These are phyloP conservation scores for Ceyx melanurus DNA, from an alignment of 2,113 vertebrate genomes.

Conservation along the genomic window DNA sequence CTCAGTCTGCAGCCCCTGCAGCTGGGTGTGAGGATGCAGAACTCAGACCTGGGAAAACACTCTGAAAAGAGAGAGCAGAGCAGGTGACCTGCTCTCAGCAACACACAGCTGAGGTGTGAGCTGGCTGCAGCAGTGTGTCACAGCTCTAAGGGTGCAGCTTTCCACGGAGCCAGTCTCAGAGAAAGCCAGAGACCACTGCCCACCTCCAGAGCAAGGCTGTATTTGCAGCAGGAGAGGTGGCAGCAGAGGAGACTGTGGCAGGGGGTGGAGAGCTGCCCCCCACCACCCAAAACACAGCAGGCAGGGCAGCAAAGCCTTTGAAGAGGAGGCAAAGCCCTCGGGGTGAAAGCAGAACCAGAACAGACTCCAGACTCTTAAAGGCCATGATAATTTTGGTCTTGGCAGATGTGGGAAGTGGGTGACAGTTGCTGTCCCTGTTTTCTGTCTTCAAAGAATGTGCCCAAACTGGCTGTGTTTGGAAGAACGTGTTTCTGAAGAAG, in stretches of 20 bases:
- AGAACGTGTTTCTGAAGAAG: not conserved
- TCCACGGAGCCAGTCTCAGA: not conserved
- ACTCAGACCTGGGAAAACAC: accelerated
- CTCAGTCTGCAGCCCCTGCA: not conserved
- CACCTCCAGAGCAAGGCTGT: not conserved
- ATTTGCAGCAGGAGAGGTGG: not conserved
- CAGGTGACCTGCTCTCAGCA: not conserved
- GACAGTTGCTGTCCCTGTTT: not conserved
- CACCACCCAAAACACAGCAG: not conserved
- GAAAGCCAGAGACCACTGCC: not conserved
- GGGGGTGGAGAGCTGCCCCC: not conserved
- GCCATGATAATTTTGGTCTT: not conserved
- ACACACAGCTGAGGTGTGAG: accelerated
- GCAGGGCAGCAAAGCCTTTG: not conserved
- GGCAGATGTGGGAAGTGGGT: not conserved
- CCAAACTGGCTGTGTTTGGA: not conserved
- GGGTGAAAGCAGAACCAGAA: not conserved
- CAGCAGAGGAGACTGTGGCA: not conserved
- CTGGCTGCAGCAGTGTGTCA: not conserved
- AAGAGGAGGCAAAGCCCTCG: not conserved
- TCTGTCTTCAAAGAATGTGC: not conserved
- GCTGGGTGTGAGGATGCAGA: accelerated
- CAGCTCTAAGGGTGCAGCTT: not conserved
- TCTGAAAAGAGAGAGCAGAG: not conserved
- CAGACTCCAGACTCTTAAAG: not conserved